Percentiles rank a stretch among this genome's conserved stretches.
Evolutionary conservation across 2,888 invertebrate species (phyloP).

Genomic region (Rhagium mordax): DNA sequence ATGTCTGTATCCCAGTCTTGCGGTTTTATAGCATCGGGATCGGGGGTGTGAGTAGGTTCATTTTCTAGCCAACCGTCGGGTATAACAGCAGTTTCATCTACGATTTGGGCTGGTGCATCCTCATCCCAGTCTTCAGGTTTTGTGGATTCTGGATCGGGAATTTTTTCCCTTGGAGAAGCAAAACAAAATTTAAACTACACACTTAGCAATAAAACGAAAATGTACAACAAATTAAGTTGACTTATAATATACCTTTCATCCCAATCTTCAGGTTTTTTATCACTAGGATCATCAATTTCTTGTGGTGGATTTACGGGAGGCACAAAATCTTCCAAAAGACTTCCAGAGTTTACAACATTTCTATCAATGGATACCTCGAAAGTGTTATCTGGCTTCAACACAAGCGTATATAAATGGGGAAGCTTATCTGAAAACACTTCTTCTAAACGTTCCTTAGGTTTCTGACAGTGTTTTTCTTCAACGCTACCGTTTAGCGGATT

Average conservation of each 20-base stretch:
- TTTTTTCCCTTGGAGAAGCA: slow-evolving; percentile 69
- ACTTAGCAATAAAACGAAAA: neutral
- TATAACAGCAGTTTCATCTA: slow-evolving; percentile 86
- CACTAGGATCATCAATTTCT: slow-evolving; percentile 94
- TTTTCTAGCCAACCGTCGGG: slow-evolving; percentile 96
- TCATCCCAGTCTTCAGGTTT: slow-evolving; percentile 99
- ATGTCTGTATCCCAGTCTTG: slow-evolving; percentile 98
- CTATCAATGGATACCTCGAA: slow-evolving; percentile 89
- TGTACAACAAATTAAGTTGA: no score
- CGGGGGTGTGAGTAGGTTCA: slow-evolving; percentile 89
- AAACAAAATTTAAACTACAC: neutral
- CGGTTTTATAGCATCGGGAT: slow-evolving; percentile 90
- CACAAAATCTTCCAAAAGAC: slow-evolving; percentile 88
- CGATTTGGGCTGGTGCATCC: slow-evolving; percentile 90
- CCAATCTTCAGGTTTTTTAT: slow-evolving; percentile 92
- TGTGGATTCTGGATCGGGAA: slow-evolving; percentile 72
- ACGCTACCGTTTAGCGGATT: slow-evolving; percentile 92
- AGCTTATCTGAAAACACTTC: slow-evolving; percentile 93
- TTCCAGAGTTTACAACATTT: slow-evolving; percentile 88
- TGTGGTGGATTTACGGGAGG: slow-evolving; percentile 96
- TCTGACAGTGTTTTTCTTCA: slow-evolving; percentile 97
- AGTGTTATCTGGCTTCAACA: slow-evolving; percentile 84
- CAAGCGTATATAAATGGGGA: slow-evolving; percentile 89
- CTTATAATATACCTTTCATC: slow-evolving; percentile 87
- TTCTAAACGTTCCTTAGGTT: slow-evolving; percentile 87